Conservation (phyloP, 2,888 invertebrate species). For the Electrophaes corylata region DNA sequence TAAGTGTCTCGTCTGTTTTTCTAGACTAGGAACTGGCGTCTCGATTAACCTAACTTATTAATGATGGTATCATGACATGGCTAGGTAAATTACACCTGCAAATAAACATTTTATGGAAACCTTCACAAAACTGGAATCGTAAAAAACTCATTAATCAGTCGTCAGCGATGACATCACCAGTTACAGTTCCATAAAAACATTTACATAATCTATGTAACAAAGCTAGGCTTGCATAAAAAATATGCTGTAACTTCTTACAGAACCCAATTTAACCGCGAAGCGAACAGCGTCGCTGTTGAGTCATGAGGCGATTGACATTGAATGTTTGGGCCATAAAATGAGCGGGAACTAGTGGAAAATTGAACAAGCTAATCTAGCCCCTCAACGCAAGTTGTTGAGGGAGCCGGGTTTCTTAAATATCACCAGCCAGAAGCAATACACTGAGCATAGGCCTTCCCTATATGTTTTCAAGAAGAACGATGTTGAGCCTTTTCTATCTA, state of each 20-base stretch:
- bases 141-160: slow-evolving; percentile 35
- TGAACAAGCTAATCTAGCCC: too few species aligned
- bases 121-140: slow-evolving; percentile 18
- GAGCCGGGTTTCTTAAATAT: too few species aligned
- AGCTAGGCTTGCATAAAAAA: slow-evolving; percentile 41
- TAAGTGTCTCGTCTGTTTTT: too few species aligned
- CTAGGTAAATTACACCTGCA: slow-evolving; percentile 20
- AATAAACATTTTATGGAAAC: slow-evolving; percentile 3
- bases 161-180: slow-evolving; percentile 61
- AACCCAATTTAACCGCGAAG: slow-evolving; percentile 54
- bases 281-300: slow-evolving; percentile 37
- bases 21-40: too few species aligned
- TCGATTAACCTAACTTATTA: too few species aligned
- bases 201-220: slow-evolving; percentile 16
- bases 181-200: slow-evolving; percentile 39
- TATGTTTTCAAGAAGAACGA: too few species aligned
- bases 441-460: too few species aligned
- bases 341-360: slow-evolving; percentile 15
- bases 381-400: too few species aligned
- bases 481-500: too few species aligned
- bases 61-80: too few species aligned
- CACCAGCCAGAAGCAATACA: too few species aligned
- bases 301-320: slow-evolving; percentile 57
- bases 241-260: slow-evolving; percentile 44
- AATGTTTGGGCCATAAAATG: slow-evolving; percentile 38